Conservation (phyloP, 35 echinoderm and acorn worm species). For the Stichopus chloronotus region DNA sequence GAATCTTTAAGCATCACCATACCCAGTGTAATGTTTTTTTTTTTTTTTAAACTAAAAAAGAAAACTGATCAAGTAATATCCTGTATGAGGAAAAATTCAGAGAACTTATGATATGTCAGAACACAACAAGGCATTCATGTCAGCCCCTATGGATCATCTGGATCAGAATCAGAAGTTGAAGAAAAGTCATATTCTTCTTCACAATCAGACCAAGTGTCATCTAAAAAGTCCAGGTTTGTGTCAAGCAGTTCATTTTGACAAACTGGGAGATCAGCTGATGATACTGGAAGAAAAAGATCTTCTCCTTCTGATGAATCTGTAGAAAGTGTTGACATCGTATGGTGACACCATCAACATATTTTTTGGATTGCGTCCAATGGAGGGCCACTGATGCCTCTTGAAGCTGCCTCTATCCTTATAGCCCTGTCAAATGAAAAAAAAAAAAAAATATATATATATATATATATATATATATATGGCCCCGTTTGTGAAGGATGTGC, state of each 20-base stretch:
- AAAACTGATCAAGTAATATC: no score
- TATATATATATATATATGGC: not conserved
- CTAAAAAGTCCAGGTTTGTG: conserved; percentile 2
- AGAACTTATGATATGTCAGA: not conserved
- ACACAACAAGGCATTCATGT: not conserved
- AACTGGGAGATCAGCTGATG: not conserved
- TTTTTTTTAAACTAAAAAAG: no score
- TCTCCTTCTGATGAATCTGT: not conserved
- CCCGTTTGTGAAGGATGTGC: not conserved
- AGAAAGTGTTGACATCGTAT: not conserved
- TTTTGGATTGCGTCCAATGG: conserved; percentile 1
- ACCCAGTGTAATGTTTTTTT: no score
- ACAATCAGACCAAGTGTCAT: conserved; percentile 8
- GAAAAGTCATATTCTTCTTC: not conserved
- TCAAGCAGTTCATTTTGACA: not conserved
- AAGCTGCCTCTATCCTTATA: not conserved
- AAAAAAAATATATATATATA: no score
- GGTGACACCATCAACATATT: conserved; percentile 1
- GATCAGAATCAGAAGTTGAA: not conserved
- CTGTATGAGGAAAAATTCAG: not conserved
- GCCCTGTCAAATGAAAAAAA: not conserved
- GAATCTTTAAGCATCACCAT: no score
- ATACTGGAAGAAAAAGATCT: not conserved
- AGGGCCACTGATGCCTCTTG: conserved; percentile 5
- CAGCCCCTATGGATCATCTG: conserved; percentile 2